These are phyloP conservation scores for Clarias fuscus DNA, from an alignment of 2,797 vertebrate species.

Conservation along the genomic window DNA sequence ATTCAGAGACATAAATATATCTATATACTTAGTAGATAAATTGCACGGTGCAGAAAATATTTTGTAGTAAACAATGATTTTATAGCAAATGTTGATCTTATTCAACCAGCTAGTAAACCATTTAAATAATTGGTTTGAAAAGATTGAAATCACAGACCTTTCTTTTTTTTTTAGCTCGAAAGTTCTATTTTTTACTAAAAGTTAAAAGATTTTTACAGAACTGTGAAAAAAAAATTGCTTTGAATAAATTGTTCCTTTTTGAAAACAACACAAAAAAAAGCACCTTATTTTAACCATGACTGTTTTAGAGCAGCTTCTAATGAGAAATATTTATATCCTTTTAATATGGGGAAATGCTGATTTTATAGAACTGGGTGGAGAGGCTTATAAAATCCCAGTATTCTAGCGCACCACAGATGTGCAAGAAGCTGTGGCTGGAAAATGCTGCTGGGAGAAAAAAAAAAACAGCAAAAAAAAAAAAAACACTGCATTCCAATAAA, in stretches of 20 bases:
- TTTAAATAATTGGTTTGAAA: too few species aligned
- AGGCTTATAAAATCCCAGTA: constrained; percentile 67
- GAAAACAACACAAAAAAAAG: neutral
- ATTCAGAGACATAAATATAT: neutral
- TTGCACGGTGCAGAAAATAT: neutral
- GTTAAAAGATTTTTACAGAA: constrained; percentile 8
- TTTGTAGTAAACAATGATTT: neutral
- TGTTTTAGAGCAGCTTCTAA: constrained; percentile 63
- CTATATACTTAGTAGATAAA: neutral
- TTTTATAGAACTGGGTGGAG: constrained; percentile 76
- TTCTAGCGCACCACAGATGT: constrained; percentile 61
- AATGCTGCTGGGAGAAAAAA: constrained; percentile 43
- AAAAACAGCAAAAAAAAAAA: neutral
- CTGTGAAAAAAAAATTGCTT: constrained; percentile 4
- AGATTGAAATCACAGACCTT: neutral
- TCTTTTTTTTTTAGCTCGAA: neutral
- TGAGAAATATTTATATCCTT: constrained; percentile 58
- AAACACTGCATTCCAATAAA: constrained; percentile 64
- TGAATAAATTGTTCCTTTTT: constrained; percentile 5
- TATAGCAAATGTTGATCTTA: neutral
- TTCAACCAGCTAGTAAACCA: neutral
- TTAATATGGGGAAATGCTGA: constrained; percentile 59
- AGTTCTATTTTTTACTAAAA: neutral
- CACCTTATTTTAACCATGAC: constrained; percentile 11
- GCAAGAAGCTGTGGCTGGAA: constrained; percentile 57